These are phyloP conservation scores for Agrilus cyanescens DNA, from an alignment of 2,888 invertebrate species.

Conservation along the genomic window DNA sequence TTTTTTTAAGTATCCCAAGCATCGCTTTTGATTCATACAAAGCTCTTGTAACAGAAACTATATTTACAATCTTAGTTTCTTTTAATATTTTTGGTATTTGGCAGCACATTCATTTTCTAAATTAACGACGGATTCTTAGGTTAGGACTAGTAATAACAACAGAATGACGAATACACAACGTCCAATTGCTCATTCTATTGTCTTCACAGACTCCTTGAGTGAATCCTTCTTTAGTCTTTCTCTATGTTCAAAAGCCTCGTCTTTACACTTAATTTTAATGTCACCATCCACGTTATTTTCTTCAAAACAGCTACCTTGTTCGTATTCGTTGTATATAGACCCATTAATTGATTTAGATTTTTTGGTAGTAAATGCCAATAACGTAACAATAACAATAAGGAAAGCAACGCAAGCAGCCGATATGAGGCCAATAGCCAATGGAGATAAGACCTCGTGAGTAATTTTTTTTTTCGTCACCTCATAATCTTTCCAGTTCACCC, in stretches of 20 bases:
- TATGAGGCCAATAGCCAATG: slow-evolving; percentile 27
- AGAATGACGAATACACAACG: no score
- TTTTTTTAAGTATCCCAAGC: no score
- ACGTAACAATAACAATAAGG: slow-evolving; percentile 21
- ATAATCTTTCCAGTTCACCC: slow-evolving; percentile 49
- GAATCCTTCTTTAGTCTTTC: slow-evolving; percentile 20
- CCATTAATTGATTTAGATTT: slow-evolving; percentile 8
- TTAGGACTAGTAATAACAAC: no score
- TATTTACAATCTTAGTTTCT: no score
- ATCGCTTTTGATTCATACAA: no score
- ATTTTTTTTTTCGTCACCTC: slow-evolving; percentile 24
- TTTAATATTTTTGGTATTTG: no score
- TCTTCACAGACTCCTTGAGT: slow-evolving; percentile 20
- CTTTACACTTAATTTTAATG: slow-evolving; percentile 16
- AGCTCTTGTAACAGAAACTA: no score
- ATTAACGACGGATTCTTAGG: no score
- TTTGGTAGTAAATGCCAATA: slow-evolving; percentile 18
- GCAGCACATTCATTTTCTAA: no score
- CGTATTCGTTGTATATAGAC: neutral
- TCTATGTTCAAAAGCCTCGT: slow-evolving; percentile 21
- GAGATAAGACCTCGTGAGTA: slow-evolving; percentile 21
- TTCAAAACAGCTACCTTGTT: neutral
- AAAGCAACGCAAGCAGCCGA: slow-evolving; percentile 25
- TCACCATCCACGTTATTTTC: slow-evolving; percentile 17
- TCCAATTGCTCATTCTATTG: slow-evolving; percentile 12